Evolutionary conservation across 2,888 invertebrate genomes (phyloP).

Genomic region (Pimpla rufipes): DNA sequence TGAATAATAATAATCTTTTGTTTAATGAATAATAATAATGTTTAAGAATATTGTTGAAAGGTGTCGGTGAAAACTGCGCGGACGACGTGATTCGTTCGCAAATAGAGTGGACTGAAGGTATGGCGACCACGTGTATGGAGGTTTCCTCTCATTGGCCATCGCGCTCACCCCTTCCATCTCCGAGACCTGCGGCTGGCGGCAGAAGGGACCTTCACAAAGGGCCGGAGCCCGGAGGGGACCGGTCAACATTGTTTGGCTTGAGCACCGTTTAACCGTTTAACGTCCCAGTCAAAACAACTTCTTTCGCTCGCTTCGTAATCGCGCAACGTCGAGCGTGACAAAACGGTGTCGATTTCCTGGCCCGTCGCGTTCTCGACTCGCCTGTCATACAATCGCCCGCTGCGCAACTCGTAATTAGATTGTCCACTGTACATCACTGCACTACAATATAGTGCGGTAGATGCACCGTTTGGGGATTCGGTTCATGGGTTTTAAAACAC

Average conservation of each 20-base stretch:
- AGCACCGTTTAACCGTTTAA: slow-evolving; percentile 67
- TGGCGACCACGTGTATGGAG: slow-evolving; percentile 45
- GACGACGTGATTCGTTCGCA: slow-evolving; percentile 47
- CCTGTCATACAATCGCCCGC: not conserved
- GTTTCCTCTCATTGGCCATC: not conserved
- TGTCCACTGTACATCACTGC: too few species aligned
- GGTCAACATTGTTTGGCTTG: slow-evolving; percentile 59
- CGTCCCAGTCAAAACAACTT: slow-evolving; percentile 65
- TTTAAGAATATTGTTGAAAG: not conserved
- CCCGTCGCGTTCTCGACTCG: slow-evolving; percentile 3
- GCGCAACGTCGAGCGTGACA: slow-evolving; percentile 36
- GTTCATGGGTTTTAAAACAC: too few species aligned
- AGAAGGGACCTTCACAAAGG: slow-evolving; percentile 39
- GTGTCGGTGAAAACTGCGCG: not conserved
- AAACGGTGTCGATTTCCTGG: slow-evolving; percentile 39
- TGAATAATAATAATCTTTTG: too few species aligned
- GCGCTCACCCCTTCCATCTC: slow-evolving; percentile 8
- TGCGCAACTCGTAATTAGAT: slow-evolving; percentile 12
- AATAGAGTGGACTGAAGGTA: not conserved
- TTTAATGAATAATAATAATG: too few species aligned
- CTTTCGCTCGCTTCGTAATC: slow-evolving; percentile 37
- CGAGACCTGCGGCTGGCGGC: slow-evolving; percentile 28
- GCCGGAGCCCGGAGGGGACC: slow-evolving; percentile 4
- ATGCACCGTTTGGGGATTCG: not conserved
- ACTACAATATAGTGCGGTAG: not conserved